Evolutionary conservation across 2,113 vertebrate genomes (phyloP), one percentile per base, ranked within the genome.

Genomic region (Macaca mulatta): DNA sequence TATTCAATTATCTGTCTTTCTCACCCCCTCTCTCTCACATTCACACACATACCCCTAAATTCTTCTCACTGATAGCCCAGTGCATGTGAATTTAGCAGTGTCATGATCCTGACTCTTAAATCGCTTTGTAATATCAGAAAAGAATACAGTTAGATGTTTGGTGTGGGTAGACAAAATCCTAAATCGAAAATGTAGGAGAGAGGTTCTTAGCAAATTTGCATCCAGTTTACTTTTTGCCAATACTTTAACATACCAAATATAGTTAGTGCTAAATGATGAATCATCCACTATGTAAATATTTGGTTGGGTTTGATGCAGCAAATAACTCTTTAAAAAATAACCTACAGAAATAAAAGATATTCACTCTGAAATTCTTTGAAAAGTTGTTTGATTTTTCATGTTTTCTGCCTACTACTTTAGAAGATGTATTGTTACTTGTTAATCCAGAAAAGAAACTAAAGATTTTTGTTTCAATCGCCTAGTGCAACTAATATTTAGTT

Each of bases 241-340:
- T 23, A 89, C 23, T 61, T 89, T 95, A 85, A 30, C 43, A 69
- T 74, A 72, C 13, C 22, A 22, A 94, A 57, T 93, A 85, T 40
- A 96, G 27, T 59, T 59, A 78, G 52, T 57, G 45, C 43, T 77
- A 79, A 89, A 7, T 92, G 57, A 40, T 93, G 18, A 90, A 89
- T 72, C 89, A 89, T 86, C 4, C 22, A 59, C 70, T 86, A 9
- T 35, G 25, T 45, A 84, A 94, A 75, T 92, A 93, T 81, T 70
- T 64, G 9, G n/a, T 79, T 57, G 17, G 32, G 5, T 57, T 94
- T 89, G 48, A 52, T 78, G 77, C 3, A 83, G 32, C 3, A 74
- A 84, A 90, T 74, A 81, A 77, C 14, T 89, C 2, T 32, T 87
- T 94, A 10, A 92, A 93, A 97, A 81, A 67, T 55, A 95, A 7